Evolutionary conservation across 2,113 vertebrate species (phyloP).

Genomic region (Coptodon bakossiorum): DNA sequence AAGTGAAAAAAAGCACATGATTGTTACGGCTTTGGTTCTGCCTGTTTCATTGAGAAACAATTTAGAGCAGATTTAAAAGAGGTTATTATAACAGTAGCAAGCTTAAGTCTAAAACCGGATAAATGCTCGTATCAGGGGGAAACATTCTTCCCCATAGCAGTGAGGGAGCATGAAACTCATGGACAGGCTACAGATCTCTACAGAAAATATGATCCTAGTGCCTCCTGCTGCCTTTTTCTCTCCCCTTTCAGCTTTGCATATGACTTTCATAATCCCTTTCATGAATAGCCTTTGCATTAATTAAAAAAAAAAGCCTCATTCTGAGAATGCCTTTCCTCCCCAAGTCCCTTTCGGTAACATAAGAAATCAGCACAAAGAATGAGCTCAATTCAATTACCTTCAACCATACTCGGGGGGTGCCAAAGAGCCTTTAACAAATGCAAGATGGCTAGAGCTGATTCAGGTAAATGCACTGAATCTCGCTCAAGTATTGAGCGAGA

Average conservation of each 20-base stretch:
- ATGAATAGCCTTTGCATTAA: conserved; percentile 37
- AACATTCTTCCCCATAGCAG: neutral
- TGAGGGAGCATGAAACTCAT: neutral
- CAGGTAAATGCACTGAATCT: conserved; percentile 52
- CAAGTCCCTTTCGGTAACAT: conserved; percentile 34
- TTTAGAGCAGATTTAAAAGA: neutral
- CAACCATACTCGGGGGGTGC: conserved; percentile 12
- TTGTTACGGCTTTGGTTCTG: neutral
- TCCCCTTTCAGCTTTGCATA: neutral
- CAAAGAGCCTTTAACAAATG: conserved; percentile 55
- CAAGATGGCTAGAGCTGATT: conserved; percentile 52
- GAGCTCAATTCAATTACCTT: conserved; percentile 58
- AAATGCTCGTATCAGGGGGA: neutral
- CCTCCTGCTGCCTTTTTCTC: neutral
- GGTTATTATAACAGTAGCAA: neutral
- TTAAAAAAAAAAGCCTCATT: neutral
- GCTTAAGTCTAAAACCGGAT: neutral
- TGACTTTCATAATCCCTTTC: conserved; percentile 33
- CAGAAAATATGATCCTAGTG: conserved; percentile 23
- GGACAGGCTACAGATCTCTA: neutral
- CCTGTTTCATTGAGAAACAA: neutral
- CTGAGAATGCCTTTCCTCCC: conserved; percentile 14
- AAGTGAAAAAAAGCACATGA: neutral
- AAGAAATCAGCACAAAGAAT: conserved; percentile 58
- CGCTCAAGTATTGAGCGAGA: conserved; percentile 2